A percentile compares a stretch with the other conserved stretches of the same genome.
Conservation (phyloP, 2,888 invertebrate species). For the Sialis lutaria region DNA sequence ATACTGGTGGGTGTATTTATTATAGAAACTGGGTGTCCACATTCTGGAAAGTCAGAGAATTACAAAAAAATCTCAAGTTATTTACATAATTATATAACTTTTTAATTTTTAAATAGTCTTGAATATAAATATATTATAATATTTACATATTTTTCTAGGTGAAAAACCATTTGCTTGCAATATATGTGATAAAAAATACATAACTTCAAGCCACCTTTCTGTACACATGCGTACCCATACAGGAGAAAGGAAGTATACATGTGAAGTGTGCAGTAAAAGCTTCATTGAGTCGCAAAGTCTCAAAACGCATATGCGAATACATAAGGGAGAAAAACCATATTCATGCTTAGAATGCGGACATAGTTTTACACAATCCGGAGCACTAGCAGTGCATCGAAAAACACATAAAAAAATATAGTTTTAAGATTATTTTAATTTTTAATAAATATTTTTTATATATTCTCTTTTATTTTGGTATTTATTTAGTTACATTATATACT, state of each 20-base stretch:
- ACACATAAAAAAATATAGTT: conserved; percentile 9
- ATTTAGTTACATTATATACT: no score
- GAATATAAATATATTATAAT: not conserved
- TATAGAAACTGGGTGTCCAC: no score
- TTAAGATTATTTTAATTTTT: no score
- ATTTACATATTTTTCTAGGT: not conserved
- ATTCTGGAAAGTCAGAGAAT: no score
- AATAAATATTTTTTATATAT: no score
- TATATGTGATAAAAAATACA: conserved; percentile 16
- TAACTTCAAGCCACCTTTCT: conserved; percentile 19
- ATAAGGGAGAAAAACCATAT: conserved; percentile 21
- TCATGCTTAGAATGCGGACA: conserved; percentile 17
- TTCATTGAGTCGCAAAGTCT: conserved; percentile 18
- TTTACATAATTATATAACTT: no score
- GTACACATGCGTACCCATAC: conserved; percentile 19
- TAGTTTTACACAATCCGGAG: conserved; percentile 19
- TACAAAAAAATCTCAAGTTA: not conserved
- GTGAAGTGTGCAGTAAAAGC: conserved; percentile 16
- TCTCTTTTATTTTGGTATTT: not conserved
- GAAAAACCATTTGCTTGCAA: conserved; percentile 19
- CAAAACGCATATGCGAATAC: conserved; percentile 17
- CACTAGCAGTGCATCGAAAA: conserved; percentile 17
- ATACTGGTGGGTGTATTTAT: conserved; percentile 15
- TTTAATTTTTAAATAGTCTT: not conserved
- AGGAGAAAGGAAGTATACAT: conserved; percentile 16